These are phyloP conservation scores for Pan paniscus DNA, from an alignment of 2,113 vertebrate genomes.

Conservation along the genomic window DNA sequence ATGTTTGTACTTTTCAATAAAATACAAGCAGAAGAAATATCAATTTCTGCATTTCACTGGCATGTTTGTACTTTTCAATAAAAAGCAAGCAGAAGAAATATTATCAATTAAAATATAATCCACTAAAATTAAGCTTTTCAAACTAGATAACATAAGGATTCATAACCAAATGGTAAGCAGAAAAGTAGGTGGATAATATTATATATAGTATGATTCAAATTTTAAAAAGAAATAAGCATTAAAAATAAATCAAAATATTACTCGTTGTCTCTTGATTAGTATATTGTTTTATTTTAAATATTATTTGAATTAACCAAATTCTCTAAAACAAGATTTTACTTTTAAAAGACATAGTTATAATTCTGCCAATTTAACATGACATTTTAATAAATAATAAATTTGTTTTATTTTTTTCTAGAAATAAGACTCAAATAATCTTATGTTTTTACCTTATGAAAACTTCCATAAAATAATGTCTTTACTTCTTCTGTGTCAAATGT, in stretches of 20 bases:
- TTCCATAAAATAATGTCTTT: constrained; percentile 96
- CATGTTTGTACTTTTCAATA: constrained; percentile 23
- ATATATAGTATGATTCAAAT: not conserved
- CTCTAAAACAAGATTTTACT: not conserved
- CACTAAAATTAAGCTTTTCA: constrained; percentile 20
- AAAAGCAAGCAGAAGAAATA: not conserved
- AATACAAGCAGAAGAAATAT: not conserved
- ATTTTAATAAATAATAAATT: constrained; percentile 37
- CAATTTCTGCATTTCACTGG: constrained; percentile 12
- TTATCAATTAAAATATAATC: constrained; percentile 49
- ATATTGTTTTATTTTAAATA: constrained; percentile 19
- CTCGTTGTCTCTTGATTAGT: not conserved
- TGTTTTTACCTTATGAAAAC: constrained; percentile 97
- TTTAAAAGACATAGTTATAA: constrained; percentile 21
- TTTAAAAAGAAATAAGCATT: constrained; percentile 5
- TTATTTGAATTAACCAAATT: constrained; percentile 38
- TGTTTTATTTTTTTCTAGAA: constrained; percentile 49
- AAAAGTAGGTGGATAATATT: not conserved
- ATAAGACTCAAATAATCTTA: constrained; percentile 45
- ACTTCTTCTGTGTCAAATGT: constrained; percentile 91
- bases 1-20: constrained; percentile 29
- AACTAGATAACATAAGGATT: not conserved
- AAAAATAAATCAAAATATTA: constrained; percentile 35
- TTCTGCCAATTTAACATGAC: constrained; percentile 26
- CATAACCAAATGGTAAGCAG: not conserved